Base-by-base conservation (phyloP, 1,140 invertebrate genomes). In the Drosophila rhopaloa region DNA sequence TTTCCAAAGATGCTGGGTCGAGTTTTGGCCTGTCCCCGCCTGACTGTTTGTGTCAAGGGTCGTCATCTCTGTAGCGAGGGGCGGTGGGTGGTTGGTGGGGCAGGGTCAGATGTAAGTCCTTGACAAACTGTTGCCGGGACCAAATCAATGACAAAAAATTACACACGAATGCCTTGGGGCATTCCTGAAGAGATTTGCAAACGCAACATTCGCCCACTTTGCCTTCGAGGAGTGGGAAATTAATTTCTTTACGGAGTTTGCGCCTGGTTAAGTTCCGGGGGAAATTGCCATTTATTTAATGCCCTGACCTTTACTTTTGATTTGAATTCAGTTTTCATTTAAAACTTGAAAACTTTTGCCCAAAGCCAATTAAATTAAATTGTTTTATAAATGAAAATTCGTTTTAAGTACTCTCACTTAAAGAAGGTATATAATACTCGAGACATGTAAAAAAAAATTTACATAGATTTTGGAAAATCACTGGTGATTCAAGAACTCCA, bases 61-160 rank as follows among this genome's bases (percentile, higher is more conserved):
- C 74, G 75, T n/a, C 62, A 76, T 65, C 60, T 67, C 54, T 41
- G 46, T n/a, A 16, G 9, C 16, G 32, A 19, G 46, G 14, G 13
- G 47, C 29, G 32, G 41, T 8, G 37, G 13, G 40, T n/a, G 44
- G 46, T 8, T 41, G 13, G 40, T 10, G 38, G 40, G 27, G 10
- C 38, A 14, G 53, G 73, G 46, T 70, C 68, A 76, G 65, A 56
- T 58, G 76, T 71, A 53, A 88, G 76, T 78, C 70, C 79, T 68
- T 50, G 75, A 66, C 82, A 86, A 82, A 86, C 76, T 86, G 75
- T 73, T 88, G 76, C 79, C 76, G 56, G 71, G 76, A 48, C 61
- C 54, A 68, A 86, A 88, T 88, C 82, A 82, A 88, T 88, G 76
- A 76, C 79, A 79, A 72, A 82, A 68, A 76, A 73, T 82, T 88